These are phyloP conservation scores for Clostera curtula DNA, from an alignment of 2,888 invertebrate genomes.

Conservation along the genomic window DNA sequence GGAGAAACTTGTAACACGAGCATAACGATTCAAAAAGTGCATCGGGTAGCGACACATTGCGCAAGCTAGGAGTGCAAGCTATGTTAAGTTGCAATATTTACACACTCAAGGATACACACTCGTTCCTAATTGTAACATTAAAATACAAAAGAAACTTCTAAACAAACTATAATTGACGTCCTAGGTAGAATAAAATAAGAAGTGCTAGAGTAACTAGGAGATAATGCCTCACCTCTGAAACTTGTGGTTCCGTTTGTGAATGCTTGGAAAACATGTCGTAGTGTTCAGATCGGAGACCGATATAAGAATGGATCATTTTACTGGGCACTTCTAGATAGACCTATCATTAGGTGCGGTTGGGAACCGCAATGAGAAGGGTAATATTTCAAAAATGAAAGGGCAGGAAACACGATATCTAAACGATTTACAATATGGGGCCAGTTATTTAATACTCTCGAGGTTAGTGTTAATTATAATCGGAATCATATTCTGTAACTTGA, in stretches of 20 bases:
- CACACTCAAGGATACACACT: constrained; percentile 29
- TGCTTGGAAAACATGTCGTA: constrained; percentile 69
- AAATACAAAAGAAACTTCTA: constrained; percentile 3
- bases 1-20: constrained; percentile 52
- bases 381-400: constrained; percentile 23
- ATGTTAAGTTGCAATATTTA: constrained; percentile 24
- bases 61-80: constrained; percentile 56
- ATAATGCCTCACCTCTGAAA: constrained; percentile 57
- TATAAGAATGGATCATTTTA: constrained; percentile 56
- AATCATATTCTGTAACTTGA: constrained; percentile 13
- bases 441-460: constrained; percentile 19
- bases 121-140: constrained; percentile 15
- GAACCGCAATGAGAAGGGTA: constrained; percentile 28
- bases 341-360: constrained; percentile 28
- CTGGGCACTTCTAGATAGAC: constrained; percentile 24
- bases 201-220: constrained; percentile 15
- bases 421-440: constrained; percentile 15
- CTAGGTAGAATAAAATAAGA: no score
- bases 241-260: constrained; percentile 51
- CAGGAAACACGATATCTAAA: constrained; percentile 23
- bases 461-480: constrained; percentile 8
- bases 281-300: constrained; percentile 43
- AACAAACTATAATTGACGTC: no score
- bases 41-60: constrained; percentile 45
- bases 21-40: constrained; percentile 39